Conservation (phyloP, 2,888 invertebrate genomes). For the Protodeltote pygarga region DNA sequence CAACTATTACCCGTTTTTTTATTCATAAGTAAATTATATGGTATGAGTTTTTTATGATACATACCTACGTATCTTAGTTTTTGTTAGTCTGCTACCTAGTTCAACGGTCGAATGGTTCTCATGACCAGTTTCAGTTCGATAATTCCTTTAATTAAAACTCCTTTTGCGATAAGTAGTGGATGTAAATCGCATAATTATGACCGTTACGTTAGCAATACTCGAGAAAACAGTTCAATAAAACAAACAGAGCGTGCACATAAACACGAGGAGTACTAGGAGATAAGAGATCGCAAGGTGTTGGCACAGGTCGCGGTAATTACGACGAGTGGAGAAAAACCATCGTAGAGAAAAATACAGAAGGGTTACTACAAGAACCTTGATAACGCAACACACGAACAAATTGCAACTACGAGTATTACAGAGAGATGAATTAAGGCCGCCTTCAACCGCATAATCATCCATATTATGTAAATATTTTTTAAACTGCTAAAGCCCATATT, state of each 20-base stretch:
- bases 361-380: not conserved
- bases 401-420: too few relatives aligned
- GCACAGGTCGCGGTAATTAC: constrained; percentile 28
- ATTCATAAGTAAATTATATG: not conserved
- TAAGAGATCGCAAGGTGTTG: constrained; percentile 40
- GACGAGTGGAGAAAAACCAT: constrained; percentile 9
- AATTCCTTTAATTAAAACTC: not conserved
- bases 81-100: not conserved
- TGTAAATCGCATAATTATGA: not conserved
- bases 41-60: not conserved
- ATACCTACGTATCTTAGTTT: not conserved
- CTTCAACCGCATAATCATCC: too few relatives aligned
- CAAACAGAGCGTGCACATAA: constrained; percentile 10
- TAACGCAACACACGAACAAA: too few relatives aligned
- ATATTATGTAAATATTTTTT: too few relatives aligned
- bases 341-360: not conserved
- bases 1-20: not conserved
- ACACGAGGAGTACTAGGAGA: constrained; percentile 34
- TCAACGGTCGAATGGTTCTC: constrained; percentile 1
- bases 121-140: not conserved
- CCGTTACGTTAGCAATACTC: not conserved
- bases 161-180: not conserved
- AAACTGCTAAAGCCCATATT: too few relatives aligned
- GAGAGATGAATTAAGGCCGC: too few relatives aligned
- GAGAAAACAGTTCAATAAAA: not conserved